phyloP scores from a whole-genome alignment of 1,140 invertebrate species.

The Cotesia vestalis region DNA sequence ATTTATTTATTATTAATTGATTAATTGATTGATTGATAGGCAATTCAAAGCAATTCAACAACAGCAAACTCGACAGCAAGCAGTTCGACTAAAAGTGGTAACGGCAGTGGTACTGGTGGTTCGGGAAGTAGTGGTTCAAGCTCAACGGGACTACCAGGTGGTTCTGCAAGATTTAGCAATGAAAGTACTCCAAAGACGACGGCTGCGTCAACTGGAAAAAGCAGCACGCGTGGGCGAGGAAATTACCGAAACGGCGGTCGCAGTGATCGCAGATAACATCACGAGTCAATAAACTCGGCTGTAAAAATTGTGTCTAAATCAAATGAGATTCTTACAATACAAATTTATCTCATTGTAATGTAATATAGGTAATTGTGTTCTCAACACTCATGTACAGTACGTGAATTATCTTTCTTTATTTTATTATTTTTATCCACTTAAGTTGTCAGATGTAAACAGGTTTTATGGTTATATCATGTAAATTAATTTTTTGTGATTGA shows the following conservation, averaged over 20 bases:
- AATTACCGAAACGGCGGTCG: slow-evolving; percentile 65
- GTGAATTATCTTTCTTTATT: too few relatives aligned
- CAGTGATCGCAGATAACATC: slow-evolving; percentile 66
- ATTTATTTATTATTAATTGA: neutral
- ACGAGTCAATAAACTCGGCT: slow-evolving; percentile 26
- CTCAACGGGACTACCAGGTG: slow-evolving; percentile 47
- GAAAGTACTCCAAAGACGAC: slow-evolving; percentile 52
- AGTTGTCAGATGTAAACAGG: too few relatives aligned
- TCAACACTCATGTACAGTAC: neutral
- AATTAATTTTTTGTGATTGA: too few relatives aligned
- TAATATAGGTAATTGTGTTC: slow-evolving; percentile 39
- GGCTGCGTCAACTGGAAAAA: slow-evolving; percentile 62
- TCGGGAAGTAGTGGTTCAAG: slow-evolving; percentile 41
- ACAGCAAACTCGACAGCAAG: slow-evolving; percentile 49
- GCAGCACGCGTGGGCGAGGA: slow-evolving; percentile 66
- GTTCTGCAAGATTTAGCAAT: slow-evolving; percentile 52
- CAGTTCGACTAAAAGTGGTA: slow-evolving; percentile 65
- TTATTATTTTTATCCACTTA: too few relatives aligned
- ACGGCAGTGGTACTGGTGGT: slow-evolving; percentile 55
- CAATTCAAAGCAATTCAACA: slow-evolving; percentile 53
- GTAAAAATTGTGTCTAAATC: slow-evolving; percentile 24
- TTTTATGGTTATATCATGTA: too few relatives aligned
- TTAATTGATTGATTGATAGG: slow-evolving; percentile 36
- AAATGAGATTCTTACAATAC: too few relatives aligned
- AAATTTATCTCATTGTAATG: slow-evolving; percentile 20